These are phyloP conservation scores for Mus caroli DNA, from an alignment of 2,797 vertebrate species.

Conservation along the genomic window DNA sequence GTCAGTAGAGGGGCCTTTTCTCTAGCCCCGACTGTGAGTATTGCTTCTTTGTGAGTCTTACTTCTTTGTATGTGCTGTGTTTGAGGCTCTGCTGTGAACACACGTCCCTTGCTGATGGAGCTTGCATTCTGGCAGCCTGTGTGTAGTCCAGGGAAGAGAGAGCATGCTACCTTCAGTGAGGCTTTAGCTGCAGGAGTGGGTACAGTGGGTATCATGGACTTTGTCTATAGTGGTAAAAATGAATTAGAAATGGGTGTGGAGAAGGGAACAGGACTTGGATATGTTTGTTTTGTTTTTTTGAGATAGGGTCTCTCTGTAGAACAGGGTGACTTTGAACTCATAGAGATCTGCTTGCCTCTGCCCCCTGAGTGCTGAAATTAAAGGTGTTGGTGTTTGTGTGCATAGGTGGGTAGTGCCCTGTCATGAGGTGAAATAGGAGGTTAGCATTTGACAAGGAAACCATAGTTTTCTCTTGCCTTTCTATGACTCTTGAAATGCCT, in stretches of 20 bases:
- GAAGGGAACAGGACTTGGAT: not conserved
- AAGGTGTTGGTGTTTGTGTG: not conserved
- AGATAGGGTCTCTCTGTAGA: not conserved
- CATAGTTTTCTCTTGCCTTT: not conserved
- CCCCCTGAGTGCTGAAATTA: not conserved
- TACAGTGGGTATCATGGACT: not conserved
- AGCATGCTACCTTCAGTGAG: not conserved
- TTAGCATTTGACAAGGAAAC: constrained; percentile 4
- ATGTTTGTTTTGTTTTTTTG: not conserved
- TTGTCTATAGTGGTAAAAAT: not conserved
- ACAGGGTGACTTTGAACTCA: not conserved
- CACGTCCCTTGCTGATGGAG: not conserved
- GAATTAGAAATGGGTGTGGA: not conserved
- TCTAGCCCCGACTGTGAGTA: not conserved
- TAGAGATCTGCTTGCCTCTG: not conserved
- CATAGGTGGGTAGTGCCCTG: not conserved
- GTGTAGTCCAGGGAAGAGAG: not conserved
- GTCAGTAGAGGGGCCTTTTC: not conserved
- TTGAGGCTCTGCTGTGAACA: not conserved
- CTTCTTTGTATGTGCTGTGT: not conserved
- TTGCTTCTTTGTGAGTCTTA: not conserved
- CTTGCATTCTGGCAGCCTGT: not conserved
- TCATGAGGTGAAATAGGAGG: not conserved
- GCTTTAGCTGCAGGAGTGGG: not conserved
- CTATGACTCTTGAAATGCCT: not conserved